Evolutionary conservation across 2,888 invertebrate genomes (phyloP), one percentile per base, ranked within the genome.

Genomic region (Eustalomyia histrio): DNA sequence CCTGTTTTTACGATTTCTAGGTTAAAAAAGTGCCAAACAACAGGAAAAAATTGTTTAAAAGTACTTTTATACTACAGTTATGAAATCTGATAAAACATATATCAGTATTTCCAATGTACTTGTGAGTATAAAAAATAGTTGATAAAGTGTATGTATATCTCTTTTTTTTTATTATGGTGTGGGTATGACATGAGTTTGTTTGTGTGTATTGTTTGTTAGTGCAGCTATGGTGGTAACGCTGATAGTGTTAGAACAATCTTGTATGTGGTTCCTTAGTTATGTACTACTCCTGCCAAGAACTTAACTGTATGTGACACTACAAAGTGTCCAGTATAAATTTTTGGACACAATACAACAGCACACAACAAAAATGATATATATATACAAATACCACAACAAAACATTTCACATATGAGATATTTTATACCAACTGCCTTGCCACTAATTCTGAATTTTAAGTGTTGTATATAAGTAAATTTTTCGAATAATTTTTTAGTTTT

Each of bases 291-390:
- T 65, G 71, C 55, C 43, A 21, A 24, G 39, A 17, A 18, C 65
- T 24, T 47, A 63, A 57, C 58, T 76, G 71, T 5, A 57, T 52
- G 57, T 64, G 68, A 63, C 76, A 76, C 64, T 65, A 71, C 63
- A 64, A 76, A 71, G 58, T 65, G 63, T 52, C 64, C 71, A 64
- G 52, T 24, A 76, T 57, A 69, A 69, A 75, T 61, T 16, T n/a
- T 57, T 39, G 47, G 61, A 43, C 71, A 58, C 39, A 64, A 29
- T 6, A 29, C 43, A 55, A 50, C 8, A 61, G 3, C 24, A 35
- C 21, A 10, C 14, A 50, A 57, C 12, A 61, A 65, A 21, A 24
- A 8, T 0, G 6, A 24, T 29, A 21, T 43, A 50, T 1, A 58
- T 7, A 29, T 2, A 18, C 7, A 17, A 21, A 18, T 29, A 60